phyloP scores from a whole-genome alignment of 2,888 invertebrate species.

The Mantis religiosa region DNA sequence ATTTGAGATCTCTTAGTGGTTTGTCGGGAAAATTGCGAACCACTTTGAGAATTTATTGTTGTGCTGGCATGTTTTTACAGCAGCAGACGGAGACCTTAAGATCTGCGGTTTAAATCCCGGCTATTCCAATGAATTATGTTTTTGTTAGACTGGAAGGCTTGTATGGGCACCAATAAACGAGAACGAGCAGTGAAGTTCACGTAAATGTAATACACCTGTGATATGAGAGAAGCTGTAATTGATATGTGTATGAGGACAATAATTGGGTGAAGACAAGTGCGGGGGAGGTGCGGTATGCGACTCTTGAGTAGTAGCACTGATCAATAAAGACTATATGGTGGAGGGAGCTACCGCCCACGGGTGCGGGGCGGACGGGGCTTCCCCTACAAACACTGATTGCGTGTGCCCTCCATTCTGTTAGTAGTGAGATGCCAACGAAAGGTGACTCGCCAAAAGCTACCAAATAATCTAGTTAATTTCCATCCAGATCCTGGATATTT shows the following conservation, averaged over 20 bases:
- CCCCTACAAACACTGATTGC: neutral
- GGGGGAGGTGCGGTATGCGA: neutral
- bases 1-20: no score
- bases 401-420: neutral
- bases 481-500: neutral
- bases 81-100: no score
- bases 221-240: no score
- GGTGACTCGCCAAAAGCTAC: neutral
- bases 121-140: no score
- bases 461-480: neutral
- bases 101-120: no score
- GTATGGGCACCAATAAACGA: no score
- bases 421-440: neutral
- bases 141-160: no score
- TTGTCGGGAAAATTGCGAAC: no score
- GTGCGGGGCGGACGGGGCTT: neutral
- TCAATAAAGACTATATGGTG: constrained; percentile 2
- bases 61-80: no score
- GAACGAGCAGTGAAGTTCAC: no score
- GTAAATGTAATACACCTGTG: no score
- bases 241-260: neutral
- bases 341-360: neutral
- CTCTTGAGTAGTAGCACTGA: constrained; percentile 11
- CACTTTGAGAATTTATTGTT: no score
- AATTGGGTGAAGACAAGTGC: neutral